These are phyloP conservation scores for Drosophila sp. DNA, from an alignment of 1,140 invertebrate genomes.

Conservation along the genomic window DNA sequence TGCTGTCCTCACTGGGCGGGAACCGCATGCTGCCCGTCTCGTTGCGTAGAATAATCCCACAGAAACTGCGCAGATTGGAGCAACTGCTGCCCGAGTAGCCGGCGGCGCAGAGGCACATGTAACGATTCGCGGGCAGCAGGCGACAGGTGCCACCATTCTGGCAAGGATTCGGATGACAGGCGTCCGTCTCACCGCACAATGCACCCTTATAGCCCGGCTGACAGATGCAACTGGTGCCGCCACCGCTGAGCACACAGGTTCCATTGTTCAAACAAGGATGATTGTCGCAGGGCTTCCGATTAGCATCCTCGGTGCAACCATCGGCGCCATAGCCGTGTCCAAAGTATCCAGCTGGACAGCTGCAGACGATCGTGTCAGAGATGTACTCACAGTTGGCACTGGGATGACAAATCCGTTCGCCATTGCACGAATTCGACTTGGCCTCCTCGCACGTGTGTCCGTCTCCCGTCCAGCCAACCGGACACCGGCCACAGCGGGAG, in stretches of 20 bases:
- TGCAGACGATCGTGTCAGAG: conserved; percentile 88
- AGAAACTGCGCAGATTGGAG: conserved; percentile 55
- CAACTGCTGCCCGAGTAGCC: conserved; percentile 85
- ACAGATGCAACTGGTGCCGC: conserved; percentile 87
- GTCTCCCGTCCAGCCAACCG: conserved; percentile 93
- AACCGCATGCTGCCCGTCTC: conserved; percentile 47
- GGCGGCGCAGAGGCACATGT: conserved; percentile 84
- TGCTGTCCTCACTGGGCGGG: conserved; percentile 85
- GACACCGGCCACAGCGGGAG: conserved; percentile 93
- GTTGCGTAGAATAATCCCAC: conserved; percentile 86
- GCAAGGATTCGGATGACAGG: conserved; percentile 90
- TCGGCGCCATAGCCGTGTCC: conserved; percentile 86
- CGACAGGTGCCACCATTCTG: conserved; percentile 90
- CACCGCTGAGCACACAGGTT: conserved; percentile 87
- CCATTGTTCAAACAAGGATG: conserved; percentile 88
- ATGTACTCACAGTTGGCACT: conserved; percentile 91
- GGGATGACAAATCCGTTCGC: conserved; percentile 82
- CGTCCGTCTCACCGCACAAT: conserved; percentile 86
- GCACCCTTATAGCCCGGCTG: conserved; percentile 74
- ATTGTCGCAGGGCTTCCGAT: conserved; percentile 58
- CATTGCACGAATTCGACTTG: conserved; percentile 60
- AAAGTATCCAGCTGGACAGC: conserved; percentile 90
- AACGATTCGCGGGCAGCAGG: conserved; percentile 81
- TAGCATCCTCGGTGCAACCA: conserved; percentile 59
- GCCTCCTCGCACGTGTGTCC: conserved; percentile 86